Base-by-base conservation (phyloP, 1,140 invertebrate genomes). In the Formica exsecta region DNA sequence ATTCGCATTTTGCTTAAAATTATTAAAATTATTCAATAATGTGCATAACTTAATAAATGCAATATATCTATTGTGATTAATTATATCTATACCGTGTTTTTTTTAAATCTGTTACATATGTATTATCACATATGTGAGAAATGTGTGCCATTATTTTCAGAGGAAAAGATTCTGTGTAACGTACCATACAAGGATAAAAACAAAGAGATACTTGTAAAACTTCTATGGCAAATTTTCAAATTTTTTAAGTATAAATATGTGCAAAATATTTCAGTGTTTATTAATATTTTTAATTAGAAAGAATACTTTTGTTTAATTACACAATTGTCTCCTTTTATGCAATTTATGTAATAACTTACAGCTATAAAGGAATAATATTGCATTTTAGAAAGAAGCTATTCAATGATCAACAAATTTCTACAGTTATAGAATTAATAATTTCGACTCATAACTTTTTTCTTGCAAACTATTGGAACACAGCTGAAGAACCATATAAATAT, bases 221-320 rank as follows among this genome's bases (percentile, higher is more conserved):
- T 93, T 7, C 74, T 89, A 22, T 94, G 90, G 91, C 84, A 93
- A 91, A 90, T 92, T 87, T 93, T 94, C 32, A 87, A 80, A 73
- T 92, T 92, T 70, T 71, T 74, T n/a, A 38, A 64, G 25, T 70
- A 75, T 25, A 61, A 73, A 68, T 29, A 61, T 68, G 13, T 3
- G 16, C 59, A 19, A 75, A 54, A 48, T n/a, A 48, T 25, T 36
- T 29, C n/a, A 79, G 11, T 29, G 11, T n/a, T 71, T 36, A 66
- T 36, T 19, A 5, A 32, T 9, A 71, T 13, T 51, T 0, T 70
- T 9, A 57, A 38, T 48, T 48, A 71, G 5, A 19, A 25, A 22
- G 16, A 8, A 51, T 0, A 71, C 9, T 16, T 68, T 51, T 51
- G 4, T 11, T 54, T 74, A 75, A 75, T 25, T n/a, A 59, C 25